Percentiles rank a stretch among this genome's conserved stretches.
Evolutionary conservation across 2,797 vertebrate species (phyloP).

Genomic region (Fistularia tabacaria): DNA sequence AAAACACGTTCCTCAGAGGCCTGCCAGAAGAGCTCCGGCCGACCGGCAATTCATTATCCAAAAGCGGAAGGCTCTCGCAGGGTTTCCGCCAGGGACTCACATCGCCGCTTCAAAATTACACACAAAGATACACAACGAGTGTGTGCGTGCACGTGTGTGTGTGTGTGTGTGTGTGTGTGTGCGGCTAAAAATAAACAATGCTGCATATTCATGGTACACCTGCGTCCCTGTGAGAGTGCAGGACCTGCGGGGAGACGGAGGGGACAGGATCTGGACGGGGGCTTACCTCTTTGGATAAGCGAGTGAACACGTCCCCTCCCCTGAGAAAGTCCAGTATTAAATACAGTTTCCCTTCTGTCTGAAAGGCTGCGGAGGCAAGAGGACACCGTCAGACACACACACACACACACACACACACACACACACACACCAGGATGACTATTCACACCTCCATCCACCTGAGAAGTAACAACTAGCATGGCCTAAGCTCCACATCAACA

Average conservation of each 20-base stretch:
- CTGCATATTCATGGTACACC: conserved; percentile 29
- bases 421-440: too few relatives aligned
- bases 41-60: conserved; percentile 39
- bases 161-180: conserved; percentile 3
- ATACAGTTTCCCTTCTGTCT: conserved; percentile 99
- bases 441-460: too few relatives aligned
- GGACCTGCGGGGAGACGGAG: conserved; percentile 6
- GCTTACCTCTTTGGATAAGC: conserved; percentile 99
- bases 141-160: conserved; percentile 8
- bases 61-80: conserved; percentile 23
- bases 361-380: conserved; percentile 82
- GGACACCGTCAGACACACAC: conserved; percentile 7
- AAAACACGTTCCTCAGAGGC: conserved; percentile 36
- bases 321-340: conserved; percentile 99
- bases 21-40: conserved; percentile 37
- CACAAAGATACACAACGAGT: conserved; percentile 30
- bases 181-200: conserved; percentile 16
- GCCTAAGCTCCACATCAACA: too few relatives aligned
- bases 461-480: too few relatives aligned
- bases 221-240: conserved; percentile 27
- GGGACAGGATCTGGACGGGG: conserved; percentile 24
- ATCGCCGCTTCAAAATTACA: conserved; percentile 23
- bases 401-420: too few relatives aligned
- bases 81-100: conserved; percentile 28
- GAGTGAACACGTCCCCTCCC: conserved; percentile 99